These are phyloP conservation scores for Psilopsiagon aurifrons DNA, from an alignment of 2,113 vertebrate species.

Conservation along the genomic window DNA sequence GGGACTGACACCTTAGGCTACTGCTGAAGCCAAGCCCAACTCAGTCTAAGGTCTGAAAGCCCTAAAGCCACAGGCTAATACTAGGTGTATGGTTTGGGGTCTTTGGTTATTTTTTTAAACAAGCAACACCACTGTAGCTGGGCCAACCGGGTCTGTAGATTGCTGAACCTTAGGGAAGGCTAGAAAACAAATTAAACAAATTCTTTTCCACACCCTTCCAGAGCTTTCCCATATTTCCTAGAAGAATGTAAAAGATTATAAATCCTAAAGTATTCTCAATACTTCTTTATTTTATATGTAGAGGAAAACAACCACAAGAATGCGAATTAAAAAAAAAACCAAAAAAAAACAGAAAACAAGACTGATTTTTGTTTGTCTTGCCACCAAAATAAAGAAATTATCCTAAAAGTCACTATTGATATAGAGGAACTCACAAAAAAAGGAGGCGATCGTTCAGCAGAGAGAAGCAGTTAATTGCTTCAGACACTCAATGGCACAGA, in stretches of 20 bases:
- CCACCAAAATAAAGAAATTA: not conserved
- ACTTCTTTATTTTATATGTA: not conserved
- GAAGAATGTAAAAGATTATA: not conserved
- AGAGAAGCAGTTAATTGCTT: constrained; percentile 52
- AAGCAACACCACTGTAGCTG: not conserved
- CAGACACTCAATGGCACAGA: constrained; percentile 38
- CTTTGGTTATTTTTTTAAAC: not conserved
- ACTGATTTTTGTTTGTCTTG: constrained; percentile 1
- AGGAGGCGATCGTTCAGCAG: constrained; percentile 31
- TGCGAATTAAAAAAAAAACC: not conserved
- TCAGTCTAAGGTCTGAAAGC: not conserved
- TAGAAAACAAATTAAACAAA: not conserved
- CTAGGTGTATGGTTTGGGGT: not conserved
- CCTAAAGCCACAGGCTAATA: not conserved
- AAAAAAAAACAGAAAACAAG: not conserved
- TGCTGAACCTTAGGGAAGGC: not conserved
- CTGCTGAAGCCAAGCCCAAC: not conserved
- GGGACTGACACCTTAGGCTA: not conserved
- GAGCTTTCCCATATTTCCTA: not conserved
- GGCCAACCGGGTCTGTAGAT: not conserved
- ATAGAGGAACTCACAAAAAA: not conserved
- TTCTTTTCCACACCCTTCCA: not conserved
- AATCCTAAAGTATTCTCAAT: not conserved
- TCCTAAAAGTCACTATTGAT: constrained; percentile 27
- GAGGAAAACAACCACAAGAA: not conserved